Base-by-base conservation (phyloP, 2,888 invertebrate genomes). In the Pristionchus entomophagus region DNA sequence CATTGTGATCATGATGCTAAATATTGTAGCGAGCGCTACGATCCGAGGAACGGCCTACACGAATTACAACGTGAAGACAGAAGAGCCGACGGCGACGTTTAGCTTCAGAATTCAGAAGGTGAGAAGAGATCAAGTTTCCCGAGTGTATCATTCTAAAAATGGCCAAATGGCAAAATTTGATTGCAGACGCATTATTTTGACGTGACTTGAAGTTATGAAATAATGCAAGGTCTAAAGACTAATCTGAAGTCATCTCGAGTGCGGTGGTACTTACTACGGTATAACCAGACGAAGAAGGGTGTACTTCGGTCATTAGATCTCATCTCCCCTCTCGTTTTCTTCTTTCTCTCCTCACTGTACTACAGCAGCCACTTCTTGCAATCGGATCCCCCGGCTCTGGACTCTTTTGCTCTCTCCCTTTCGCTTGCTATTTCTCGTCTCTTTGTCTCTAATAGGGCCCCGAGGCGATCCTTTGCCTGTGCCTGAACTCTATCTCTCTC, bases 41-140 rank as follows among this genome's bases (percentile, higher is more conserved):
- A 73, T 73, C n/a, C 38, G 73, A 3, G 73, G 41, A 5, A 73
- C 41, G 3, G 73, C 73, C n/a, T 73, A 73, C 73, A 73, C 41
- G 26, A 73, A 73, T 26, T n/a, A 45, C 45, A 73, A 14, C 26
- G 65, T 65, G 35, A 73, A 73, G 14, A 19, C 22, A 3, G 82
- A 82, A 0, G 82, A 82, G 59, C 56, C 82, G 3, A 82, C 82
- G 38, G 56, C 82, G n/a, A 82, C 56, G n/a, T 82, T 82, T 59
- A 59, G 56, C 56, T 82, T 82, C 59, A 51, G 78, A n/a, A 80
- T 80, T 51, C 78, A 49, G 51, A 80, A 80, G 78, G 51, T 80
- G n/a, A 51, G 32, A 12, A 59, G 10, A 59, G 26, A 1, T 73
- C 32, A 4, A 14, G n/a, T 22, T 26, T 56, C 4, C 8, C n/a